phyloP scores from a whole-genome alignment of 1,140 invertebrate species.

The Protaetia brevitarsis region DNA sequence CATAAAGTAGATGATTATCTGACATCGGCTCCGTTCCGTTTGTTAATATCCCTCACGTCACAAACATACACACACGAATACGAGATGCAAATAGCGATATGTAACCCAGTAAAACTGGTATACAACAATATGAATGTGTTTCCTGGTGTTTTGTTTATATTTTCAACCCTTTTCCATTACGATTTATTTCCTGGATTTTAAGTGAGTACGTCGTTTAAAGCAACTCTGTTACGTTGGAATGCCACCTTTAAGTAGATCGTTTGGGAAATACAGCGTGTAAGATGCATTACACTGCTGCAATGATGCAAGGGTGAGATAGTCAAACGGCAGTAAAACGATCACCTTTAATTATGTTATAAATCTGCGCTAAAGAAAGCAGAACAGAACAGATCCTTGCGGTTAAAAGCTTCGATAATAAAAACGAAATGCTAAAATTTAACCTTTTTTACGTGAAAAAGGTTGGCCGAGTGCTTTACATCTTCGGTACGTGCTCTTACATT shows the following conservation, averaged over 20 bases:
- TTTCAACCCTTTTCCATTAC: neutral
- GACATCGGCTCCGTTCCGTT: conserved; percentile 31
- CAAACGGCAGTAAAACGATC: conserved; percentile 26
- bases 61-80: neutral
- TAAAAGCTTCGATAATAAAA: conserved; percentile 27
- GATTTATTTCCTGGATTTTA: neutral
- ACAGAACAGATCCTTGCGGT: conserved; percentile 27
- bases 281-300: too few species aligned
- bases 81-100: neutral
- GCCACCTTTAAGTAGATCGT: too few species aligned
- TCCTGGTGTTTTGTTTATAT: neutral
- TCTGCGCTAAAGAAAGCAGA: conserved; percentile 29
- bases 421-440: conserved; percentile 30
- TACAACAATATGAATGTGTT: neutral
- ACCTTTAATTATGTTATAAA: conserved; percentile 17
- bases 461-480: neutral
- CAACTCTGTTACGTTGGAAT: too few species aligned
- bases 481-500: neutral
- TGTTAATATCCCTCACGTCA: conserved; percentile 31
- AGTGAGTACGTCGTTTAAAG: too few species aligned
- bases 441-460: conserved; percentile 24
- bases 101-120: neutral
- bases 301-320: conserved; percentile 14
- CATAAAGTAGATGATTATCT: conserved; percentile 42
- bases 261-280: too few species aligned